Evolutionary conservation across 1,140 invertebrate genomes (phyloP), one percentile per base, ranked within the genome.

Genomic region (Pseudomyrmex flavicornis): DNA sequence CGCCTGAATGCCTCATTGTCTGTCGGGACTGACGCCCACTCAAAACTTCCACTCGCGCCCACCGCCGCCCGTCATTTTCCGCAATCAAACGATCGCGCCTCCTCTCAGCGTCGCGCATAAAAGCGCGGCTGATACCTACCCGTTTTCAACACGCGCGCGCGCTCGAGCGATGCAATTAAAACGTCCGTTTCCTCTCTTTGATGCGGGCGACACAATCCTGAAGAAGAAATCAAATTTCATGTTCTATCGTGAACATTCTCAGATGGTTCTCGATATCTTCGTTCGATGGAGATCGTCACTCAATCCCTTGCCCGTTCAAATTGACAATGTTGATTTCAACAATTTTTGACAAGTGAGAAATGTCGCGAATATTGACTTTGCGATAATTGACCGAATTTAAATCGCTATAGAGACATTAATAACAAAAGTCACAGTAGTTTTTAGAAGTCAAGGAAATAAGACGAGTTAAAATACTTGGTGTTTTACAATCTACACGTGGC

Each of bases 1-100:
- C 65, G 54, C 76, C 56, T 93, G 92, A 93, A 93, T 93, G 90
- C 90, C 88, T 93, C 90, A 93, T 93, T 93, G 93, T 93, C 90
- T 89, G 89, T 68, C 85, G 68, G 90, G 87, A 92, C 89, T 89
- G 90, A 91, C 89, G 91, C 89, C 91, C 86, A 92, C 91, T 92
- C 91, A 90, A 92, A 92, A 92, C 88, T 92, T 92, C 73, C 84
- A 85, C 86, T 87, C 87, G 82, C 88, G 75, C 83, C 86, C 77
- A 87, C 89, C 73, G 86, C 73, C 88, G 85, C 80, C 88, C 88
- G 89, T 90, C 88, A 90, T 90, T 91, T 88, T 88, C 86, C 85
- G 88, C 90, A 91, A 91, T 91, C 90, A 87, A 89, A 91, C 89
- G 89, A 91, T 88, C 88, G 88, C 83, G 74, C 68, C 65, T 59